These are phyloP conservation scores for Mustelus asterias DNA, from an alignment of 2,113 vertebrate genomes.

Conservation along the genomic window DNA sequence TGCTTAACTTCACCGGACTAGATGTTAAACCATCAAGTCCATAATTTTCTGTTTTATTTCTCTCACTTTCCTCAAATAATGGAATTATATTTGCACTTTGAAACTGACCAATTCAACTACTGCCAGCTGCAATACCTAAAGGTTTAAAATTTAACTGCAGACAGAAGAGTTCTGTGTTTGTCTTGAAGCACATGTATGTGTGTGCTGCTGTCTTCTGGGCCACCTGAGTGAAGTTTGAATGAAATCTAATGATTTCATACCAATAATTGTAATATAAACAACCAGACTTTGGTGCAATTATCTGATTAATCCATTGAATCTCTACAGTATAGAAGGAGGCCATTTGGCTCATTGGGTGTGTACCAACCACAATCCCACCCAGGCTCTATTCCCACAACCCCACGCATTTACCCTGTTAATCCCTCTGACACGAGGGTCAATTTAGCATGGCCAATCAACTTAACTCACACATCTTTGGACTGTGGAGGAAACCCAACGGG, in stretches of 20 bases:
- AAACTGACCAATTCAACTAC: neutral
- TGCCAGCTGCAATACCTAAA: neutral
- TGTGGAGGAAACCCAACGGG: no score
- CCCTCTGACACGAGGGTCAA: no score
- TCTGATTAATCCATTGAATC: neutral
- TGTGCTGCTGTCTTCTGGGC: neutral
- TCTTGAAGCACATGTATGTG: neutral
- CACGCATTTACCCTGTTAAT: no score
- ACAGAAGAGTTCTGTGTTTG: neutral
- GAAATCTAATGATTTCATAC: neutral
- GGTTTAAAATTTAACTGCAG: neutral
- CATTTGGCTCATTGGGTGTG: no score
- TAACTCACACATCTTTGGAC: no score
- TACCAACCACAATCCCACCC: no score
- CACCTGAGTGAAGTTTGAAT: neutral
- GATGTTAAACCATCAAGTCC: neutral
- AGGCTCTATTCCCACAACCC: no score
- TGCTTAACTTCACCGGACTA: neutral
- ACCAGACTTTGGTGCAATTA: neutral
- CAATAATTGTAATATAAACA: neutral
- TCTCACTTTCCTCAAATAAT: no score
- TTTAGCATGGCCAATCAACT: no score
- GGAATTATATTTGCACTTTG: no score
- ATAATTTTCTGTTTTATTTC: no score
- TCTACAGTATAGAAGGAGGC: no score